Percentiles rank a stretch among this genome's conserved stretches.
Evolutionary conservation across 2,888 invertebrate genomes (phyloP).

Genomic region (Agrochola litura): DNA sequence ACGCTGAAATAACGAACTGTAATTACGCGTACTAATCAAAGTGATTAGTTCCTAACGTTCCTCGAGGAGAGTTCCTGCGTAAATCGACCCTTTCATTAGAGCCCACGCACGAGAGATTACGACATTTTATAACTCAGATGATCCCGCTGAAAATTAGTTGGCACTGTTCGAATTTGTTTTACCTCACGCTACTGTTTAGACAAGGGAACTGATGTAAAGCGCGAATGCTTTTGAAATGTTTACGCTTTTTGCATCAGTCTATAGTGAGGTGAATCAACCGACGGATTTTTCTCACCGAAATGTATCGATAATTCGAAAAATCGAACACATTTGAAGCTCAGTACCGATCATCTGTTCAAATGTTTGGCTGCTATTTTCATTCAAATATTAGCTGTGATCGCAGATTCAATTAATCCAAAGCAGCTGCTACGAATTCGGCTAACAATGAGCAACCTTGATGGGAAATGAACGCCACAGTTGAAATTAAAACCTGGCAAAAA

Average conservation of each 20-base stretch:
- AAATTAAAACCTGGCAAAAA: constrained; percentile 60
- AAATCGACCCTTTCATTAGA: constrained; percentile 68
- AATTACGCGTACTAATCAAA: constrained; percentile 65
- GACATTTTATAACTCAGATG: constrained; percentile 67
- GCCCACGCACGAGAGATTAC: constrained; percentile 64
- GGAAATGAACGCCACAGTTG: constrained; percentile 55
- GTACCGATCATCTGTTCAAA: constrained; percentile 43
- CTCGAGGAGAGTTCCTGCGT: constrained; percentile 50
- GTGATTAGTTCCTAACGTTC: constrained; percentile 56
- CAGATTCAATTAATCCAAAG: constrained; percentile 40
- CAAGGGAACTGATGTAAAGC: constrained; percentile 77
- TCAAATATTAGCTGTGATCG: constrained; percentile 42
- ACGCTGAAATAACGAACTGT: constrained; percentile 49
- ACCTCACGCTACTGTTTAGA: constrained; percentile 76
- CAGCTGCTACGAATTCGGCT: constrained; percentile 46
- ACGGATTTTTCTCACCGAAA: constrained; percentile 50
- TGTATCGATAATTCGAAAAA: constrained; percentile 56
- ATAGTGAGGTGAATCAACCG: constrained; percentile 65
- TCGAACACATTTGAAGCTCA: constrained; percentile 26
- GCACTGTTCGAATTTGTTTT: constrained; percentile 72
- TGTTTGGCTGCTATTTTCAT: constrained; percentile 45
- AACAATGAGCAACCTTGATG: constrained; percentile 56
- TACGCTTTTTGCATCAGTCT: constrained; percentile 72
- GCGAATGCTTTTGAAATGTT: constrained; percentile 79
- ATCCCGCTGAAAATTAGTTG: constrained; percentile 69